Base-by-base conservation (phyloP, 2,113 vertebrate species). In the Phylloscopus trochilus region DNA sequence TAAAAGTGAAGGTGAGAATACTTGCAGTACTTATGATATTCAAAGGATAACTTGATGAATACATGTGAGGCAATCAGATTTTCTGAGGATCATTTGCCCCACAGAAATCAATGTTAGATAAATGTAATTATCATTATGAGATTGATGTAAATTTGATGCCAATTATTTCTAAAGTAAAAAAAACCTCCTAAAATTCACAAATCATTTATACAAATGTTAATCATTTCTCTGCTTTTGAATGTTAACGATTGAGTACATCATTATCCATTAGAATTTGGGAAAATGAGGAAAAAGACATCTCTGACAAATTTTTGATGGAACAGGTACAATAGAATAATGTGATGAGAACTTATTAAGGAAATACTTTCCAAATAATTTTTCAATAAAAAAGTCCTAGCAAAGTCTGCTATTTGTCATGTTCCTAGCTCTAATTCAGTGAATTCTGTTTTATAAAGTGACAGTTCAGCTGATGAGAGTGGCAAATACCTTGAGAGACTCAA, bases 341-440 rank as follows among this genome's bases (percentile, higher is more conserved):
- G 59, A 68, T 87, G 67, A 94, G 49, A 94, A 49, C 64, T 73
- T 49, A 83, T 74, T 90, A 88, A 84, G 52, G 78, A 95, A 96
- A 55, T 94, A 63, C 41, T 95, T 92, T 96, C 77, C 73, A 90
- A 87, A 93, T 92, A 82, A 82, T 84, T 77, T 76, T 92, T 84
- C 69, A 92, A 43, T 92, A 63, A 88, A 89, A 89, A 96, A 76
- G 10, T 33, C 23, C 16, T 39, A 51, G n/a, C 6, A 67, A 95
- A 93, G 26, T 87, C 90, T 95, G 31, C 60, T 68, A 51, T 90
- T 96, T 88, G 27, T 90, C 64, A 87, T 77, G 77, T 87, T 92
- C n/a, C 56, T 62, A 70, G 53, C 70, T 89, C 53, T 88, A 86
- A 90, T 80, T 87, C 73, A 77, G 28, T 74, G 58, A 77, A 82